Conservation (phyloP, 2,888 invertebrate genomes). For the Tenthredo amoena region DNA sequence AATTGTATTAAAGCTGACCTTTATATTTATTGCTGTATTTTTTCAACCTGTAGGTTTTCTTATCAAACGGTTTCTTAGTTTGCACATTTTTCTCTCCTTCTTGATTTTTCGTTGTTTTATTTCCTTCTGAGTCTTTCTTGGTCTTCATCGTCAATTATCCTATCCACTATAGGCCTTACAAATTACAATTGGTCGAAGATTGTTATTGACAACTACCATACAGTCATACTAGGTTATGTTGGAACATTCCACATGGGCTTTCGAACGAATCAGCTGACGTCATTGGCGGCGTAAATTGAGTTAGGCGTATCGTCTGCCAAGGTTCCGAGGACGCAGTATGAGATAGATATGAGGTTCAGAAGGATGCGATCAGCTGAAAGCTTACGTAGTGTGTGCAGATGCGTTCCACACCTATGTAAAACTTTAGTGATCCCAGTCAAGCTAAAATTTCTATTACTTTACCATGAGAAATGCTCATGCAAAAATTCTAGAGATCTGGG, state of each 20-base stretch:
- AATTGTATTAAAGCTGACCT: slow-evolving; percentile 65
- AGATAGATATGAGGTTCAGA: background rate
- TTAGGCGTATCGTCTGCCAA: background rate
- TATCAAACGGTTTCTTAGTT: slow-evolving; percentile 83
- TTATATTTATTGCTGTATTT: slow-evolving; percentile 87
- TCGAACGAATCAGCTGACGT: slow-evolving; percentile 22
- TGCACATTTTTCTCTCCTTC: background rate
- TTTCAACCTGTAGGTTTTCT: slow-evolving; percentile 83
- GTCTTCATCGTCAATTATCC: slow-evolving; percentile 16
- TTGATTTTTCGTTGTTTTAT: background rate
- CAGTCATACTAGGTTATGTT: slow-evolving; percentile 17
- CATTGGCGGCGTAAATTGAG: background rate
- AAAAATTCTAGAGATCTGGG: too few species aligned
- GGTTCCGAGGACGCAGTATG: background rate
- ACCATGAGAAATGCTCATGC: too few species aligned
- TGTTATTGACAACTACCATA: background rate
- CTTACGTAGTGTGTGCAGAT: background rate
- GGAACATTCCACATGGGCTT: slow-evolving; percentile 9
- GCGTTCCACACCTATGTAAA: too few species aligned
- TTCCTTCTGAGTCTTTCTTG: background rate
- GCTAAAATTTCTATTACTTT: too few species aligned
- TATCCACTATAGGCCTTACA: background rate
- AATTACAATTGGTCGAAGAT: background rate
- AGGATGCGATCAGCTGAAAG: background rate
- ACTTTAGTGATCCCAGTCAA: too few species aligned